Evolutionary conservation across 1,140 invertebrate species (phyloP).

Genomic region (Paraescarpia echinospica): DNA sequence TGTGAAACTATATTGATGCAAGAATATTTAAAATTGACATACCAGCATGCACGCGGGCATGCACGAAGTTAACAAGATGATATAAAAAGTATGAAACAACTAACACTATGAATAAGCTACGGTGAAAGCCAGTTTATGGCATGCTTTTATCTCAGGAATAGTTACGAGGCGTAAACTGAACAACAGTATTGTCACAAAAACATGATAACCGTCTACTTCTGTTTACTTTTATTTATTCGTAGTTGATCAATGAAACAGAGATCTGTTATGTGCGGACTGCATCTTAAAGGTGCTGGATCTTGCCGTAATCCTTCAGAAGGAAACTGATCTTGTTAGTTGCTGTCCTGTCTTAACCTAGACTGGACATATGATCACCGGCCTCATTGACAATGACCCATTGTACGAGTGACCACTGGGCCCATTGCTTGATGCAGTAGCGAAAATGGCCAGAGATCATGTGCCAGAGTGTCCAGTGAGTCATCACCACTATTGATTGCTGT

Average conservation of each 20-base stretch:
- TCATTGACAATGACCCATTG: background rate
- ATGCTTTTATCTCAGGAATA: background rate
- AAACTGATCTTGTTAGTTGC: background rate
- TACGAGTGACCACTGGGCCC: background rate
- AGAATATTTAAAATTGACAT: no score
- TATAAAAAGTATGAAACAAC: no score
- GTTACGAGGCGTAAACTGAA: background rate
- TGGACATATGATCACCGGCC: background rate
- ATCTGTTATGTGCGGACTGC: background rate
- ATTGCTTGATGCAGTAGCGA: background rate
- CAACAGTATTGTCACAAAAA: background rate
- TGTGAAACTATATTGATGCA: no score
- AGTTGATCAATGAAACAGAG: background rate
- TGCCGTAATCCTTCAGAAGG: background rate
- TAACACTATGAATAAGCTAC: background rate
- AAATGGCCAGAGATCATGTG: background rate
- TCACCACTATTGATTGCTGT: background rate
- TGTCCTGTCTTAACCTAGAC: background rate
- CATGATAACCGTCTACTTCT: background rate
- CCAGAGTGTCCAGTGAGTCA: background rate
- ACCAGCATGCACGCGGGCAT: no score
- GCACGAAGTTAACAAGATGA: no score
- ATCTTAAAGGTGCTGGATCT: background rate
- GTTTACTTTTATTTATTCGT: no score
- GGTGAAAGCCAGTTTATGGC: background rate